Percentiles rank a stretch among this genome's conserved stretches.
phyloP scores from a whole-genome alignment of 53 echinoderm and acorn worm genomes.

The Luidia sarsii region DNA sequence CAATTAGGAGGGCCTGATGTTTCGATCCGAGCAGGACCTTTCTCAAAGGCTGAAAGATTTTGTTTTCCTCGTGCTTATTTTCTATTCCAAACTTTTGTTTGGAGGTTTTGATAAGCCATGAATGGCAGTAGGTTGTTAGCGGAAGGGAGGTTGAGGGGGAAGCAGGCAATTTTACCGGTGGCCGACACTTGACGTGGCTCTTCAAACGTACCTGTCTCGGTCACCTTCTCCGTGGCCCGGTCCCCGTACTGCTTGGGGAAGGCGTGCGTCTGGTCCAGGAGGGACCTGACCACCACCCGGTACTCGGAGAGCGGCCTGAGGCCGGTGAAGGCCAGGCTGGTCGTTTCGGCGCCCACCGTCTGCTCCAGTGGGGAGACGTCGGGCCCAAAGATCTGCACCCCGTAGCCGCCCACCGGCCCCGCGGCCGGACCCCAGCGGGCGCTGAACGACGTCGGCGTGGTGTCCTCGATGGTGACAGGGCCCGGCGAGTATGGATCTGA shows the following conservation, averaged over 20 bases:
- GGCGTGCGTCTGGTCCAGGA: neutral
- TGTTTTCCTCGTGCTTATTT: too few species aligned
- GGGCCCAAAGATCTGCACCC: slow-evolving; percentile 24
- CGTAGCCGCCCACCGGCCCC: slow-evolving; percentile 16
- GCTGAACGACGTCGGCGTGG: slow-evolving; percentile 50
- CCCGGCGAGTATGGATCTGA: slow-evolving; percentile 57
- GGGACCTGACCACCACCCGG: slow-evolving; percentile 35
- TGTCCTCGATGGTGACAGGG: neutral
- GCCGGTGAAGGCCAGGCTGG: neutral
- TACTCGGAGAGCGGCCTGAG: slow-evolving; percentile 49
- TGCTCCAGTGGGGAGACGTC: neutral
- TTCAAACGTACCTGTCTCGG: slow-evolving; percentile 36
- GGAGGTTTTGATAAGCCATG: too few species aligned
- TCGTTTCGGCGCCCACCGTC: slow-evolving; percentile 6
- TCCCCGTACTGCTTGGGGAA: slow-evolving; percentile 46
- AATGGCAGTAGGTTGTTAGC: too few species aligned
- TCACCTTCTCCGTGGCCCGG: neutral
- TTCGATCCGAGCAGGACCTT: too few species aligned
- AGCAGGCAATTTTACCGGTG: neutral
- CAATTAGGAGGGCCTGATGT: too few species aligned
- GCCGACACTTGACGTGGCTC: too few species aligned
- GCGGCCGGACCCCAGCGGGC: slow-evolving; percentile 32
- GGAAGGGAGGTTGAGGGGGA: too few species aligned
- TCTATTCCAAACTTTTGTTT: too few species aligned
- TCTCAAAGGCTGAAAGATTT: too few species aligned